Percentiles rank a stretch among this genome's conserved stretches.
These are phyloP conservation scores for Lucilia cuprina DNA, from an alignment of 1,140 invertebrate species.

Conservation along the genomic window DNA sequence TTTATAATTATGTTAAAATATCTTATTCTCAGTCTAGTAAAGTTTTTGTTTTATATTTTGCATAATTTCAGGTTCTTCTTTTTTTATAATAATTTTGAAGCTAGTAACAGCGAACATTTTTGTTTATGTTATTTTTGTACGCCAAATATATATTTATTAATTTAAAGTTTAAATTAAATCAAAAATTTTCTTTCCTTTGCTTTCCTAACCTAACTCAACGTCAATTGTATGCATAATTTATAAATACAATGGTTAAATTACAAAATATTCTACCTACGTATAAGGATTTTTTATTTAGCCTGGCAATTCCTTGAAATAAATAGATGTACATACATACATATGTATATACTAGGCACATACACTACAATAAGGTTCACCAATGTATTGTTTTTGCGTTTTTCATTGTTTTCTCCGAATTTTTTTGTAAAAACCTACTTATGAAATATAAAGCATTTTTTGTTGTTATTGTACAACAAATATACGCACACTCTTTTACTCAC, in stretches of 20 bases:
- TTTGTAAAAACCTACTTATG: too few relatives aligned
- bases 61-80: too few relatives aligned
- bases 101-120: too few relatives aligned
- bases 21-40: not conserved
- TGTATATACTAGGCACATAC: too few relatives aligned
- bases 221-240: not conserved
- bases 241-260: not conserved
- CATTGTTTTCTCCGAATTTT: too few relatives aligned
- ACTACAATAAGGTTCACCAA: not conserved
- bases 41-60: not conserved
- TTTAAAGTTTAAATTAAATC: not conserved
- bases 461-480: not conserved
- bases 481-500: not conserved
- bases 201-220: conserved; percentile 10
- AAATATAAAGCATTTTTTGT: not conserved
- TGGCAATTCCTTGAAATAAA: not conserved
- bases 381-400: not conserved
- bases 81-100: too few relatives aligned
- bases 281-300: not conserved
- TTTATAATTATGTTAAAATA: not conserved
- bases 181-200: not conserved
- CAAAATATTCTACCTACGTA: not conserved
- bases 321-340: not conserved
- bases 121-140: too few relatives aligned
- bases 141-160: not conserved